Percentiles rank a stretch among this genome's conserved stretches.
Evolutionary conservation across 2,797 vertebrate genomes (phyloP).

Genomic region (Taeniopygia guttata): DNA sequence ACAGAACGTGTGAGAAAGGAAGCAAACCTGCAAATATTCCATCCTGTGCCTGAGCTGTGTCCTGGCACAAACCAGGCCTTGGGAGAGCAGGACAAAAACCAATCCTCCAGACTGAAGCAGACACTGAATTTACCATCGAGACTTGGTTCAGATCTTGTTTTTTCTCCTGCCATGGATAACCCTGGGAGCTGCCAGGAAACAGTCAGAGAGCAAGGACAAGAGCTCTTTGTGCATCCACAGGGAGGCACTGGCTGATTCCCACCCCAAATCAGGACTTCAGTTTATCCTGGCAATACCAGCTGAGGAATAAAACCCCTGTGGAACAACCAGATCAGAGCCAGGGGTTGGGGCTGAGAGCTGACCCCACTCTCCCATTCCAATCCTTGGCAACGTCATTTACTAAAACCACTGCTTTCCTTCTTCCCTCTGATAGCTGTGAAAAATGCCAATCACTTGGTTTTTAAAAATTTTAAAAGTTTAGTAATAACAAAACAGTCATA

Average conservation of each 20-base stretch:
- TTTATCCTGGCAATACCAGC: neutral
- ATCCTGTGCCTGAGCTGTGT: neutral
- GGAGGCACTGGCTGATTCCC: neutral
- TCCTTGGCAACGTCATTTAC: neutral
- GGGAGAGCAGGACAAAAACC: neutral
- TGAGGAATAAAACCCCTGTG: neutral
- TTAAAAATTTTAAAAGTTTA: no score
- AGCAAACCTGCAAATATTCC: neutral
- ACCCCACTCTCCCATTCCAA: neutral
- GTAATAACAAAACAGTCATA: no score
- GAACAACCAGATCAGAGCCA: neutral
- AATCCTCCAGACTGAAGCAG: slow-evolving; percentile 5
- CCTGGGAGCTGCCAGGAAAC: neutral
- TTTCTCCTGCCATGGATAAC: neutral
- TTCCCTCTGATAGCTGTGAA: no score
- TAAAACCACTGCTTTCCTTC: neutral
- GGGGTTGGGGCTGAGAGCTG: neutral
- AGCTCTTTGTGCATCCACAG: neutral
- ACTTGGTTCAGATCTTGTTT: neutral
- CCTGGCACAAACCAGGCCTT: neutral
- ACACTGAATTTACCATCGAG: neutral
- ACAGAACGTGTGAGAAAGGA: neutral
- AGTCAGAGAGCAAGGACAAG: neutral
- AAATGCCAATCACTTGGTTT: no score
- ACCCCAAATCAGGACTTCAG: neutral